Evolutionary conservation across 2,888 invertebrate genomes (phyloP).

Genomic region (Oasisia sp.): DNA sequence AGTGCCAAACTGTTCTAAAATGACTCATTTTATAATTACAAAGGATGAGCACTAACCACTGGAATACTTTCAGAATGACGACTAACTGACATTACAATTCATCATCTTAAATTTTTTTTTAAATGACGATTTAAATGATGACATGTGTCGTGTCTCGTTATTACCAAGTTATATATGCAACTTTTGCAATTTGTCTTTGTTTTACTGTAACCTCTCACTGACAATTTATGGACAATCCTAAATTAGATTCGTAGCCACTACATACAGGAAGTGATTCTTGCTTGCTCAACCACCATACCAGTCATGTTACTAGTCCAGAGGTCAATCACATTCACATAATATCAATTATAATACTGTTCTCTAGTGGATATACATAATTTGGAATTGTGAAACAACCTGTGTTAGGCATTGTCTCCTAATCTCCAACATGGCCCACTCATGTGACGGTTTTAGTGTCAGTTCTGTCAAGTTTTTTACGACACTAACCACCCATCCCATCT

Average conservation of each 20-base stretch:
- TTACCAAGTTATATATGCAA: not conserved
- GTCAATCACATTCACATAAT: too few relatives aligned
- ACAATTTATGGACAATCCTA: too few relatives aligned
- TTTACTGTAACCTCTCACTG: too few relatives aligned
- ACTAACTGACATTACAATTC: not conserved
- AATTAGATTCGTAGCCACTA: too few relatives aligned
- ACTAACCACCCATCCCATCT: not conserved
- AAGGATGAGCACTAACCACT: not conserved
- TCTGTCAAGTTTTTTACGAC: not conserved
- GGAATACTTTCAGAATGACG: not conserved
- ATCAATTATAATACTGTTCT: too few relatives aligned
- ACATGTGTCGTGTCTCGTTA: not conserved
- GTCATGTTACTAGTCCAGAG: too few relatives aligned
- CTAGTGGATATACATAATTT: not conserved
- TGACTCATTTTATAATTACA: not conserved
- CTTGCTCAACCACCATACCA: too few relatives aligned
- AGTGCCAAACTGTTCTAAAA: not conserved
- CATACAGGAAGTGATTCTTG: too few relatives aligned
- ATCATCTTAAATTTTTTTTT: not conserved
- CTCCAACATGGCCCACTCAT: not conserved
- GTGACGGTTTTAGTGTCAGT: not conserved
- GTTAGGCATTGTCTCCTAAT: not conserved
- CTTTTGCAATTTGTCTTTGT: not conserved
- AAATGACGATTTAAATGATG: not conserved
- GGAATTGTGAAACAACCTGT: not conserved